Percentiles rank a stretch among this genome's conserved stretches.
phyloP scores from a whole-genome alignment of 2,113 vertebrate species.

The Myrmecophaga tridactyla region DNA sequence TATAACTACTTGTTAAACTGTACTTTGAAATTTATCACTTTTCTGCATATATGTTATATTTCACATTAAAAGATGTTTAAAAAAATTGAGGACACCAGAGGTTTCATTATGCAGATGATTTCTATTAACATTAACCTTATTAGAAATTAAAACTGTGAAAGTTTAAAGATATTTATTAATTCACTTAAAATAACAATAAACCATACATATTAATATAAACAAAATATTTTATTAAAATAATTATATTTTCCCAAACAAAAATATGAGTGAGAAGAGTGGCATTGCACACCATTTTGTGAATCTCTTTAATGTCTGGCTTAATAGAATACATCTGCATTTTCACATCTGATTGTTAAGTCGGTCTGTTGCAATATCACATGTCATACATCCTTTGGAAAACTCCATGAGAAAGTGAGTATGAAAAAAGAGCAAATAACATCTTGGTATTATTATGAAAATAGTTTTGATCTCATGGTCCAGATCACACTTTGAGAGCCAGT shows the following conservation, averaged over 20 bases:
- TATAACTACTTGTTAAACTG: too few species aligned
- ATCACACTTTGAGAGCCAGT: not conserved
- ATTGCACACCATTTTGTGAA: not conserved
- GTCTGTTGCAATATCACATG: not conserved
- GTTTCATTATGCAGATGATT: not conserved
- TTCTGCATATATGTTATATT: too few species aligned
- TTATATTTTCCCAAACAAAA: constrained; percentile 11
- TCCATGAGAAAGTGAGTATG: not conserved
- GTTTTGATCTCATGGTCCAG: not conserved
- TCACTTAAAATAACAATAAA: not conserved
- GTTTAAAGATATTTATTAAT: not conserved
- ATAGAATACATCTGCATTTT: not conserved
- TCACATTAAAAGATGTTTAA: too few species aligned
- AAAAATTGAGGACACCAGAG: too few species aligned
- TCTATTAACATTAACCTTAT: not conserved
- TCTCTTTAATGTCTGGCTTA: not conserved
- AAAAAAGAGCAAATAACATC: not conserved
- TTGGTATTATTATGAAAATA: not conserved
- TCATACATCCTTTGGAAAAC: not conserved
- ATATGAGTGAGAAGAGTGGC: not conserved
- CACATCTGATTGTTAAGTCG: not conserved
- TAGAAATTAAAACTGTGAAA: constrained; percentile 37
- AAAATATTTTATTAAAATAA: constrained; percentile 2
- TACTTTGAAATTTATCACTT: too few species aligned
- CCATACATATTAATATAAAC: not conserved